A percentile compares a stretch with the other conserved stretches of the same genome.
Conservation (phyloP, 2,888 invertebrate species). For the Notodonta ziczac region DNA sequence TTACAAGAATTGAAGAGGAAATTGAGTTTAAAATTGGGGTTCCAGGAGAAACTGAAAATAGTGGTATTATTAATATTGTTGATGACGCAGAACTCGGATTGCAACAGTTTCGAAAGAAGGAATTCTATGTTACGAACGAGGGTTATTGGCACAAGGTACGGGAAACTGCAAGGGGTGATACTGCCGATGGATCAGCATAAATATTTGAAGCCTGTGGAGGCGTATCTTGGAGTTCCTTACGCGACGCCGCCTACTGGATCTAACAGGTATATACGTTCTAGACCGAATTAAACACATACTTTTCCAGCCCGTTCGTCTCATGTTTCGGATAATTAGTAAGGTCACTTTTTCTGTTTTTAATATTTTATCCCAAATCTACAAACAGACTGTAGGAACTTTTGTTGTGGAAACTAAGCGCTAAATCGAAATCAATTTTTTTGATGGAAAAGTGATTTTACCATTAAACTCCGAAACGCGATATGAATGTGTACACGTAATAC, state of each 20-base stretch:
- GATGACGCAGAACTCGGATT: constrained; percentile 63
- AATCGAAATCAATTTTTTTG: no score
- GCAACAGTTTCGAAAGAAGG: constrained; percentile 72
- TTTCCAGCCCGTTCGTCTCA: no score
- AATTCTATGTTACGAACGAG: constrained; percentile 91
- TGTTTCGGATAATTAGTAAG: no score
- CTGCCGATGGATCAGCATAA: constrained; percentile 91
- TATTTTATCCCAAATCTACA: no score
- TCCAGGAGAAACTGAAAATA: constrained; percentile 57
- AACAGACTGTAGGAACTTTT: no score
- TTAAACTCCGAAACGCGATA: no score
- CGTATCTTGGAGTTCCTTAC: constrained; percentile 94
- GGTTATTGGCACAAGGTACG: constrained; percentile 93
- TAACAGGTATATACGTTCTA: constrained; percentile 87
- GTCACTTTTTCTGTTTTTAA: no score
- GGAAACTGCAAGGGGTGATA: constrained; percentile 92
- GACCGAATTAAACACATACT: no score
- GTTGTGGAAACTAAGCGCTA: no score
- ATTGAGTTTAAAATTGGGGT: constrained; percentile 45
- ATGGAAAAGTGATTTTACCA: no score
- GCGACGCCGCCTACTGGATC: constrained; percentile 93
- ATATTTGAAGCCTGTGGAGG: constrained; percentile 90
- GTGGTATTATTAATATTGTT: constrained; percentile 65
- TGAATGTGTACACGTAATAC: no score
- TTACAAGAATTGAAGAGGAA: constrained; percentile 39